These are phyloP conservation scores for Rhorus exstirpatorius DNA, from an alignment of 2,888 invertebrate species.

Conservation along the genomic window DNA sequence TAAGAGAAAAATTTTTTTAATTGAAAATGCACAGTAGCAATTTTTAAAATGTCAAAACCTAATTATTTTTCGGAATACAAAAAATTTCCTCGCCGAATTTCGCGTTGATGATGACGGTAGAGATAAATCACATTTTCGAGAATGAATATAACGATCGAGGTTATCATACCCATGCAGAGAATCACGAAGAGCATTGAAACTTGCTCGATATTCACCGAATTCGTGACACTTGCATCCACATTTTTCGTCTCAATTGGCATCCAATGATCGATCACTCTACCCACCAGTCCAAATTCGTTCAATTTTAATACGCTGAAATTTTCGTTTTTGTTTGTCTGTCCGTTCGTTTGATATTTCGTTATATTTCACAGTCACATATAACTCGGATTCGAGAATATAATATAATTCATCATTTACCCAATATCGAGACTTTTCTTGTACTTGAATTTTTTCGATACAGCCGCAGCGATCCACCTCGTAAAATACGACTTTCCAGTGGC, in stretches of 20 bases:
- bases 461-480: conserved; percentile 66
- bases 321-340: too few relatives aligned
- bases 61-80: conserved; percentile 12
- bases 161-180: conserved; percentile 11
- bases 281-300: conserved; percentile 46
- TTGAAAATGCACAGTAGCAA: too few relatives aligned
- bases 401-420: conserved; percentile 70
- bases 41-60: not conserved
- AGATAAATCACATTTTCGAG: conserved; percentile 31
- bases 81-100: not conserved
- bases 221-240: not conserved
- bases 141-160: conserved; percentile 14
- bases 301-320: conserved; percentile 57
- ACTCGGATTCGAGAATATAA: not conserved
- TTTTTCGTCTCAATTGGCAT: not conserved
- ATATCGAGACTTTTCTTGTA: conserved; percentile 73
- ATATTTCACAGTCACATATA: not conserved
- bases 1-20: not conserved
- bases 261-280: conserved; percentile 56
- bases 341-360: not conserved
- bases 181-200: conserved; percentile 20
- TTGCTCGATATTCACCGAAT: conserved; percentile 14
- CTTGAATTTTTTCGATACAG: conserved; percentile 69
- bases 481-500: conserved; percentile 47
- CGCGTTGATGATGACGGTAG: conserved; percentile 12